These are phyloP conservation scores for Synergus umbraculus DNA, from an alignment of 2,888 invertebrate species.

Conservation along the genomic window DNA sequence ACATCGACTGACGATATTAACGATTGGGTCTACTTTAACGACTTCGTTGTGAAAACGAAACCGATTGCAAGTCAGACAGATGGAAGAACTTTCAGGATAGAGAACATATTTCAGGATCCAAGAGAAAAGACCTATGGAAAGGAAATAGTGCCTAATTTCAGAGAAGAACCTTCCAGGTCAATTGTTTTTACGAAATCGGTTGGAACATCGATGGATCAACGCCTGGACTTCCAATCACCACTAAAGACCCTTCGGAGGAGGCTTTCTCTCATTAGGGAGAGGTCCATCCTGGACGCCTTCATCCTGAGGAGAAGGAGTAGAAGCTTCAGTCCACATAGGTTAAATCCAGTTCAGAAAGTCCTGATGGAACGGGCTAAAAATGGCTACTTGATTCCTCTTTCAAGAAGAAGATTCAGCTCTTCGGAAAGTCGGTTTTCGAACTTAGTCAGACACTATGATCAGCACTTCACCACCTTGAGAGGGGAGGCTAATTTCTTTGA, in stretches of 20 bases:
- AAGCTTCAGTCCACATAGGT: too few relatives aligned
- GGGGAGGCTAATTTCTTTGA: conserved; percentile 5
- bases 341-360: conserved; percentile 18
- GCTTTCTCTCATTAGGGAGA: neutral
- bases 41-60: conserved; percentile 46
- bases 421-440: neutral
- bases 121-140: conserved; percentile 45
- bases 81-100: conserved; percentile 65
- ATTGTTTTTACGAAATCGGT: conserved; percentile 65
- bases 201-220: conserved; percentile 57
- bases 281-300: too few relatives aligned
- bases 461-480: neutral
- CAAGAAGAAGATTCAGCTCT: neutral
- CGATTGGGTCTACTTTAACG: conserved; percentile 45
- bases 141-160: conserved; percentile 50
- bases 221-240: neutral
- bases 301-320: too few relatives aligned
- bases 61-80: conserved; percentile 53
- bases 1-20: conserved; percentile 52
- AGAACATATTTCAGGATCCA: conserved; percentile 67
- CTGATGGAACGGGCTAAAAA: neutral
- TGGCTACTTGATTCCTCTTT: neutral
- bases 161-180: conserved; percentile 54
- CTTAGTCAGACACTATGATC: neutral
- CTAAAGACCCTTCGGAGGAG: neutral